phyloP scores from a whole-genome alignment of 2,888 invertebrate genomes.

The Bombylius discolor region DNA sequence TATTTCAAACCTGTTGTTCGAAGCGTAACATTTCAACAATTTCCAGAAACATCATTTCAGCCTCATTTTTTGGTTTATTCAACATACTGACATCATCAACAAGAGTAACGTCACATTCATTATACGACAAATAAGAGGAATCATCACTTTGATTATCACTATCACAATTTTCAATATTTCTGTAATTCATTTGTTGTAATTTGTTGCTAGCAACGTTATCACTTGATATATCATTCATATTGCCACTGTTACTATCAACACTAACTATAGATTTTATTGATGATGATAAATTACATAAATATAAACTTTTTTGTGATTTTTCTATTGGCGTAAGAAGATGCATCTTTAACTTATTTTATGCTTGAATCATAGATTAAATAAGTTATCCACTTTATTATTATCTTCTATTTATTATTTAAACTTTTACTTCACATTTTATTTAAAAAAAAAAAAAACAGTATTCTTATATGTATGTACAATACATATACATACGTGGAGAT shows the following conservation, averaged over 20 bases:
- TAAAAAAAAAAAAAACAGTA: too few species aligned
- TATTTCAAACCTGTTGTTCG: conserved; percentile 35
- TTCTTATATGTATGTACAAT: too few species aligned
- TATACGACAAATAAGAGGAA: conserved; percentile 26
- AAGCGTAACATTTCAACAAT: conserved; percentile 36
- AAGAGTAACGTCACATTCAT: conserved; percentile 31
- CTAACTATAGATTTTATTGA: conserved; percentile 15
- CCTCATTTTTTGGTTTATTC: conserved; percentile 36
- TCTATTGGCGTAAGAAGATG: conserved; percentile 16
- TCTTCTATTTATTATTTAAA: too few species aligned
- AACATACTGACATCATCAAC: conserved; percentile 34
- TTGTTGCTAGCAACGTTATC: conserved; percentile 13
- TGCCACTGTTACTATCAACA: conserved; percentile 6
- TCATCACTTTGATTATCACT: conserved; percentile 18
- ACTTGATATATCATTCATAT: conserved; percentile 21
- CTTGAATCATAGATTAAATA: too few species aligned
- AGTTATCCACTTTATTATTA: too few species aligned
- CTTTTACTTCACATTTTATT: too few species aligned
- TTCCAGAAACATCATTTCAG: conserved; percentile 36
- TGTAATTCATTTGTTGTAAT: too few species aligned
- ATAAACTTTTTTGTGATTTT: conserved; percentile 17
- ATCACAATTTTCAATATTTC: conserved; percentile 5
- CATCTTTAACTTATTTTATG: conserved; percentile 12
- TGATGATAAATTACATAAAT: conserved; percentile 13
- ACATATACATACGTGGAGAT: too few species aligned